Conservation (phyloP, 2,888 invertebrate genomes). For the Conops quadrifasciatus region DNA sequence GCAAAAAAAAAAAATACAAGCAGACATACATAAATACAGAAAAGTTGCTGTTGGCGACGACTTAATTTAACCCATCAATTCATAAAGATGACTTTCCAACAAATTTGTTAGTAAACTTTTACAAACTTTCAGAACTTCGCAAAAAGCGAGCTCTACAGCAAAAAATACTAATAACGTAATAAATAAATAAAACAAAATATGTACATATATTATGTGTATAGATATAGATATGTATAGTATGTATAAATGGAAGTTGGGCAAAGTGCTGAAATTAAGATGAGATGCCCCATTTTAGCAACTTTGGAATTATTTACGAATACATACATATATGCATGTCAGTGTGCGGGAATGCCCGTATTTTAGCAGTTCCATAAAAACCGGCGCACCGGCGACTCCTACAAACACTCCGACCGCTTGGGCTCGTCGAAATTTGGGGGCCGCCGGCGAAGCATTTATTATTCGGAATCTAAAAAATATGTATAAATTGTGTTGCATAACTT, state of each 20-base stretch:
- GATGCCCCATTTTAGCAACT: constrained; percentile 17
- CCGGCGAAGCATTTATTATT: constrained; percentile 18
- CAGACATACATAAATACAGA: not conserved
- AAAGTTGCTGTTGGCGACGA: not conserved
- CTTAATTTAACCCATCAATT: constrained; percentile 21
- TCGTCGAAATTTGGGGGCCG: not conserved
- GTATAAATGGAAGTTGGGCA: not conserved
- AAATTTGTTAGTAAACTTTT: constrained; percentile 23
- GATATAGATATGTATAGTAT: too few species aligned
- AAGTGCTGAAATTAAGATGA: constrained; percentile 15
- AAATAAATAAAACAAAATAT: constrained; percentile 10
- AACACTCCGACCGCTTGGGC: too few species aligned
- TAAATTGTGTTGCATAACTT: constrained; percentile 27
- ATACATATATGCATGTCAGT: constrained; percentile 34
- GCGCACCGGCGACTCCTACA: not conserved
- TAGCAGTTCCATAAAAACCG: not conserved
- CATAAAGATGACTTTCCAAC: constrained; percentile 19
- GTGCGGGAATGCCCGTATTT: not conserved
- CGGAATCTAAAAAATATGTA: constrained; percentile 21
- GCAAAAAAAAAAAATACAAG: constrained; percentile 17
- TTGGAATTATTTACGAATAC: constrained; percentile 34
- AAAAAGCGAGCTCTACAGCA: not conserved
- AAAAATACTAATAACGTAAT: constrained; percentile 4
- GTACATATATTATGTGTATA: not conserved
- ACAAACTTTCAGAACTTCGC: not conserved